Conservation (phyloP, 2,113 vertebrate genomes). For the Erythrolamprus reginae region DNA sequence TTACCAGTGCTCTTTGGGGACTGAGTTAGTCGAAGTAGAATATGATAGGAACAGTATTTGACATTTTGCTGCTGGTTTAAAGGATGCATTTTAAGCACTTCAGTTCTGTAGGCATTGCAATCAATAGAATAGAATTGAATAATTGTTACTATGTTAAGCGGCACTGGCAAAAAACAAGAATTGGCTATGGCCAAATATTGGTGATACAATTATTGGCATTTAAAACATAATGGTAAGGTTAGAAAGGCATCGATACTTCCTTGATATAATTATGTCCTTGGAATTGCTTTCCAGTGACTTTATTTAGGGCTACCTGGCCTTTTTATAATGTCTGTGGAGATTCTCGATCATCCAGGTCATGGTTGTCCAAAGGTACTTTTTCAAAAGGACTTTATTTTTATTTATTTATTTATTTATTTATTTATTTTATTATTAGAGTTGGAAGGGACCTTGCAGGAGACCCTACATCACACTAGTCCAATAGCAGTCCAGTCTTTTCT, state of each 20-base stretch:
- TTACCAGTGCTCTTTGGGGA: constrained; percentile 60
- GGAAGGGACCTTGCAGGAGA: too few relatives aligned
- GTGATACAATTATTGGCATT: not conserved
- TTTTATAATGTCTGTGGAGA: not conserved
- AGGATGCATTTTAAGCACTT: constrained; percentile 61
- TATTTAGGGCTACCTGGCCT: not conserved
- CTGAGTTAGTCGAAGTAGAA: constrained; percentile 57
- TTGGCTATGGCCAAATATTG: not conserved
- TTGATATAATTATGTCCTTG: not conserved
- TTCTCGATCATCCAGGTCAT: not conserved
- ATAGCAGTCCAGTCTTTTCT: too few relatives aligned
- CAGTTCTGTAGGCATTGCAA: constrained; percentile 48
- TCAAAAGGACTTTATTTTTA: not conserved
- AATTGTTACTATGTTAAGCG: constrained; percentile 20
- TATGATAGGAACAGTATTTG: constrained; percentile 62
- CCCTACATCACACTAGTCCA: too few relatives aligned
- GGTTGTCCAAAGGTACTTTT: not conserved
- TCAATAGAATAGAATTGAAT: constrained; percentile 37
- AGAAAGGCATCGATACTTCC: not conserved
- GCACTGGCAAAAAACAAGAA: not conserved
- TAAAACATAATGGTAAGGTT: not conserved
- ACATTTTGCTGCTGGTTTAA: constrained; percentile 66
- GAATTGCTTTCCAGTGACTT: not conserved
- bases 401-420: too few relatives aligned
- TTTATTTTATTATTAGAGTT: too few relatives aligned